phyloP scores from a whole-genome alignment of 1,140 invertebrate species.

The Brachionus sp. region DNA sequence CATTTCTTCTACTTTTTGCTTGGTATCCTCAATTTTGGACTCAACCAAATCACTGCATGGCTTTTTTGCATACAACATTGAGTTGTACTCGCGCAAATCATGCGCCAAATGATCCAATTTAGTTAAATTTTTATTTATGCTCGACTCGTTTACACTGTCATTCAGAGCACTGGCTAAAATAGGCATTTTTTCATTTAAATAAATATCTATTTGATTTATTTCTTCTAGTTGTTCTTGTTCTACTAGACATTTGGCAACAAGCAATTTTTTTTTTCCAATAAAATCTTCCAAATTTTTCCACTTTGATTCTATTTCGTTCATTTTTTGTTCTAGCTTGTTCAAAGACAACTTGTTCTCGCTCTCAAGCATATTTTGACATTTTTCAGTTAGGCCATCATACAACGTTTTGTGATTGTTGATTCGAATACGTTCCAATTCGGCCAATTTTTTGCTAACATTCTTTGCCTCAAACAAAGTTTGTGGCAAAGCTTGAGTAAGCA shows the following conservation, averaged over 20 bases:
- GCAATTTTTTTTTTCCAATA: not conserved
- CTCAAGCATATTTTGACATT: not conserved
- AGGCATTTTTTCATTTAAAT: not conserved
- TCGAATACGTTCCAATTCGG: not conserved
- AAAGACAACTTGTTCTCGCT: not conserved
- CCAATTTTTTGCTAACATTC: constrained; percentile 24
- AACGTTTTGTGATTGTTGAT: not conserved
- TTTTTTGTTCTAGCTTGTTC: not conserved
- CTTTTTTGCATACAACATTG: not conserved
- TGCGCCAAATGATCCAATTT: constrained; percentile 15
- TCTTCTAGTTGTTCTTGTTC: constrained; percentile 44
- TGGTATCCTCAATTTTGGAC: not conserved
- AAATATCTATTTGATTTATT: constrained; percentile 14
- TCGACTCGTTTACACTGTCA: not conserved
- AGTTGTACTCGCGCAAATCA: not conserved
- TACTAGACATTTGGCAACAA: not conserved
- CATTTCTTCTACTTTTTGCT: not conserved
- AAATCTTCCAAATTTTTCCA: not conserved
- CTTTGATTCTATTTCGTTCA: not conserved
- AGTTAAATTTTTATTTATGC: not conserved
- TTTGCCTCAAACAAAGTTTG: constrained; percentile 1
- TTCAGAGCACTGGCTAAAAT: not conserved
- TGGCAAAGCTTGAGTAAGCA: not conserved
- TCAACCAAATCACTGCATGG: not conserved
- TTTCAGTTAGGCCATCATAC: not conserved